phyloP scores from a whole-genome alignment of 2,797 vertebrate genomes.

The Coregonus sp. region DNA sequence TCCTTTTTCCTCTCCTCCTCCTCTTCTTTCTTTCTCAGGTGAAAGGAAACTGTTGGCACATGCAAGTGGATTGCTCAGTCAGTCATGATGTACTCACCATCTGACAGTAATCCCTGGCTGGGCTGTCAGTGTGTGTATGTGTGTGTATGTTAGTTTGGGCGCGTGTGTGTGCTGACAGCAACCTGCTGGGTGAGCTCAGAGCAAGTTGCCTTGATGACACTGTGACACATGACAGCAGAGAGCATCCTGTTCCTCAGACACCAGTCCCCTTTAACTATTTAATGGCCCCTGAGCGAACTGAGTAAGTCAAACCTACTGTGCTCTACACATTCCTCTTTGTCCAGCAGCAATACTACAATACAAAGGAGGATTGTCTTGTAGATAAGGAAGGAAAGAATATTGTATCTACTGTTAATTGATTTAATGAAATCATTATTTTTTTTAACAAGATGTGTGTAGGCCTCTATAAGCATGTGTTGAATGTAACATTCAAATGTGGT shows the following conservation, averaged over 20 bases:
- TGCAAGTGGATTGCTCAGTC: conserved; percentile 60
- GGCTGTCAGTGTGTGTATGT: conserved; percentile 47
- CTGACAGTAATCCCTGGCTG: conserved; percentile 75
- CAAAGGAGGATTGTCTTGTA: background rate
- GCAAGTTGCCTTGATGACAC: conserved; percentile 54
- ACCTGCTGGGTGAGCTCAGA: conserved; percentile 68
- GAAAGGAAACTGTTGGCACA: conserved; percentile 70
- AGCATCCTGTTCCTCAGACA: conserved; percentile 67
- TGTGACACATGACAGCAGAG: conserved; percentile 66
- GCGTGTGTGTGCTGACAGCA: conserved; percentile 59
- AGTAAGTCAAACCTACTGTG: conserved; percentile 36
- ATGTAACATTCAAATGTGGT: background rate
- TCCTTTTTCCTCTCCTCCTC: background rate
- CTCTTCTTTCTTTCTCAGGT: conserved; percentile 62
- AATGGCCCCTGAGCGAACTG: conserved; percentile 36
- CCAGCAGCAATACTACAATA: background rate
- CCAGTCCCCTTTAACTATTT: conserved; percentile 62
- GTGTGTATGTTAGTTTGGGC: conserved; percentile 16
- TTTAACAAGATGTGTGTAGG: background rate
- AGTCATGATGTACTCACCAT: conserved; percentile 60
- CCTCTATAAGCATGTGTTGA: background rate
- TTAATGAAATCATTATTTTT: background rate
- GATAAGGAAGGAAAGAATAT: background rate
- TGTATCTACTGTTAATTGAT: background rate
- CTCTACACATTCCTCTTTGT: background rate